A percentile compares a stretch with the other conserved stretches of the same genome.
phyloP scores from a whole-genome alignment of 2,113 vertebrate genomes.

The Ciconia stormi region DNA sequence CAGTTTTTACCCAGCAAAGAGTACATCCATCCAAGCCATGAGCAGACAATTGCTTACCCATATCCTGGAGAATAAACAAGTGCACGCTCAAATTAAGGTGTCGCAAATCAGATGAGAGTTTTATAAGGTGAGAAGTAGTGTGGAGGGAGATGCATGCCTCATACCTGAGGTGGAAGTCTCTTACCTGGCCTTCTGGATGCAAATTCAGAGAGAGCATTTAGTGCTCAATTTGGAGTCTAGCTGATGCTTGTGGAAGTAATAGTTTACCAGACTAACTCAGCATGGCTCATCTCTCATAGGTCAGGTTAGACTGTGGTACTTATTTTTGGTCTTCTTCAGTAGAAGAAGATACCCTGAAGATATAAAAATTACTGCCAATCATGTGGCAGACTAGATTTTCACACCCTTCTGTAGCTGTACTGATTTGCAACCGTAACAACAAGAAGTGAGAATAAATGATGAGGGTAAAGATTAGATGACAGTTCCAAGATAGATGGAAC shows the following conservation, averaged over 20 bases:
- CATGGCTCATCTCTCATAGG: neutral
- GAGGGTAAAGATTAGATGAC: neutral
- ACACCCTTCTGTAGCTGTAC: rapidly evolving
- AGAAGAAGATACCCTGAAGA: neutral
- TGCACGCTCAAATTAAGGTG: neutral
- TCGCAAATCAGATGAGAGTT: neutral
- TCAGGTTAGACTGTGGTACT: neutral
- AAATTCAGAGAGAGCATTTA: neutral
- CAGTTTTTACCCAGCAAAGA: neutral
- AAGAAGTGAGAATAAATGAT: neutral
- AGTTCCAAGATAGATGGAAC: neutral
- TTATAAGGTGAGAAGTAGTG: neutral
- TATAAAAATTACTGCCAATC: neutral
- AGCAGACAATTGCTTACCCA: neutral
- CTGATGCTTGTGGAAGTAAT: neutral
- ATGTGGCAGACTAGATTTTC: neutral
- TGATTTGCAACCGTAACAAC: neutral
- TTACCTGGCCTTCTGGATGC: neutral
- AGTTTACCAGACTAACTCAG: neutral
- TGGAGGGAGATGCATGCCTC: neutral
- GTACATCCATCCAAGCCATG: neutral
- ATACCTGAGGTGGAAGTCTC: neutral
- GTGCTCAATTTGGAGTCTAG: neutral
- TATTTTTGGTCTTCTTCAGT: neutral
- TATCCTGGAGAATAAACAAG: neutral